phyloP scores from a whole-genome alignment of 2,888 invertebrate species.

The Operophtera brumata region DNA sequence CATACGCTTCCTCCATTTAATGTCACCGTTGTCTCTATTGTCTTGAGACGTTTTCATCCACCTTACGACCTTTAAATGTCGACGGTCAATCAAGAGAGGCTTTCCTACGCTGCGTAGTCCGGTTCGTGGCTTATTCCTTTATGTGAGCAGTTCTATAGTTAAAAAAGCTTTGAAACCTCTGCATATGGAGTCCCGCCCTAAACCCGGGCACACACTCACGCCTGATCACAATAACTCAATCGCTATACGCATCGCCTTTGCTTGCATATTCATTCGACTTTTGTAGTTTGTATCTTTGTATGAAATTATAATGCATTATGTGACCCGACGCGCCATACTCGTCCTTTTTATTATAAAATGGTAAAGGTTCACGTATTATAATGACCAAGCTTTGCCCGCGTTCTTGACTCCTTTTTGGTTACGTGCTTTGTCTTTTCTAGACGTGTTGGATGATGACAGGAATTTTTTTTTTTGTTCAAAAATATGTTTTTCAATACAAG shows the following conservation, averaged over 20 bases:
- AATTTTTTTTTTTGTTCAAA: neutral
- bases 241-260: conserved; percentile 67
- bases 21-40: no score
- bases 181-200: conserved; percentile 15
- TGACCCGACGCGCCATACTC: conserved; percentile 47
- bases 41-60: no score
- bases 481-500: no score
- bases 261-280: conserved; percentile 78
- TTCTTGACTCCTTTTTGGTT: conserved; percentile 4
- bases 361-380: conserved; percentile 15
- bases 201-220: conserved; percentile 50
- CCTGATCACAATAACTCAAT: conserved; percentile 75
- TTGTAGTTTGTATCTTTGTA: conserved; percentile 78
- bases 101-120: no score
- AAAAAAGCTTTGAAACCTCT: no score
- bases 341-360: conserved; percentile 34
- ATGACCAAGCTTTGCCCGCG: conserved; percentile 6
- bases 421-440: neutral
- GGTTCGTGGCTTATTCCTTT: no score
- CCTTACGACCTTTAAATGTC: no score
- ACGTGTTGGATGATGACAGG: neutral
- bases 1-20: no score
- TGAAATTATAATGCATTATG: conserved; percentile 80
- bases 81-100: no score
- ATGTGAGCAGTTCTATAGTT: no score